These are phyloP conservation scores for Silurus asotus DNA, from an alignment of 2,113 vertebrate species.

Conservation along the genomic window DNA sequence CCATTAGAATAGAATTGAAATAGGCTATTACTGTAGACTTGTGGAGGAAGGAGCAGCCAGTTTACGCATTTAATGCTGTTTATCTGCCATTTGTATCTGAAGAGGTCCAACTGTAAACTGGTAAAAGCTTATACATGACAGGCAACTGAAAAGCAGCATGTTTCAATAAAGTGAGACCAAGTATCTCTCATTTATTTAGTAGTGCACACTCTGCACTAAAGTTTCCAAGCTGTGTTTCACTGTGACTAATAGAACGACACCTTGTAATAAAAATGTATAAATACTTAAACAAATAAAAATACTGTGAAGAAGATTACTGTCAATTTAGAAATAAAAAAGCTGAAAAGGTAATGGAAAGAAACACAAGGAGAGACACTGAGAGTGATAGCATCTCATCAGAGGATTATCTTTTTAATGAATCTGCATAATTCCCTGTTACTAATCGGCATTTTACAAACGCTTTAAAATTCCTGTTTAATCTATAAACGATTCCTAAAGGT, in stretches of 20 bases:
- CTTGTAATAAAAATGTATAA: background rate
- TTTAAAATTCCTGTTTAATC: constrained; percentile 67
- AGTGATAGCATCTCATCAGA: constrained; percentile 70
- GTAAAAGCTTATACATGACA: constrained; percentile 68
- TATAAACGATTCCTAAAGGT: constrained; percentile 68
- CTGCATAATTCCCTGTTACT: constrained; percentile 78
- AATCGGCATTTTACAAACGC: constrained; percentile 70
- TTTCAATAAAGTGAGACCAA: background rate
- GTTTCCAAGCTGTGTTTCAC: background rate
- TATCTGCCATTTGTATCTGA: constrained; percentile 66
- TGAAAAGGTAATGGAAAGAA: constrained; percentile 63
- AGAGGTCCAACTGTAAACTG: constrained; percentile 66
- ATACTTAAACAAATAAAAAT: background rate
- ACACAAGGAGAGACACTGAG: constrained; percentile 62
- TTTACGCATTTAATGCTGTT: constrained; percentile 71
- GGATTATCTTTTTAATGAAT: constrained; percentile 75
- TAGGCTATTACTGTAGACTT: constrained; percentile 23
- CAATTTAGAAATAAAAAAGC: constrained; percentile 44
- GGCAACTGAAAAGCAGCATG: constrained; percentile 51
- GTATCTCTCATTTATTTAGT: background rate
- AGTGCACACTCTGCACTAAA: background rate
- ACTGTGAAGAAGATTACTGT: background rate
- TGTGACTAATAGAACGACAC: background rate
- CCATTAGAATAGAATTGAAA: constrained; percentile 31
- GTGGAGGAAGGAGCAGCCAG: constrained; percentile 63